These are phyloP conservation scores for Drosophila bocki DNA, from an alignment of 1,140 invertebrate genomes.

Conservation along the genomic window DNA sequence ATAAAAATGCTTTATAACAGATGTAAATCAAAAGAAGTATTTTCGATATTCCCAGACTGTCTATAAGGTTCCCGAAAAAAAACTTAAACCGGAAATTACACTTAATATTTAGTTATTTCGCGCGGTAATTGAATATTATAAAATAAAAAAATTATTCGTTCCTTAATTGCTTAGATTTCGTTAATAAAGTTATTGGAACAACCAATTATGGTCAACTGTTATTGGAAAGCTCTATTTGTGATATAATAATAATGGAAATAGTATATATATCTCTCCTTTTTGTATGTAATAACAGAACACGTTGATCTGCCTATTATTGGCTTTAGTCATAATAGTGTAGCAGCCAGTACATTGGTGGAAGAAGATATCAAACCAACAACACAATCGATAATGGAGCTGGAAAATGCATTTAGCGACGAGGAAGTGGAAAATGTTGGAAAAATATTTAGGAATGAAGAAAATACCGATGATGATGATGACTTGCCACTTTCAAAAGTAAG, in stretches of 20 bases:
- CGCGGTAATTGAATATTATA: too few species aligned
- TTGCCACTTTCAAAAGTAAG: conserved; percentile 90
- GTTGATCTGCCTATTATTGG: conserved; percentile 35
- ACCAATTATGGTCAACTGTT: conserved; percentile 1
- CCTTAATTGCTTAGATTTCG: not conserved
- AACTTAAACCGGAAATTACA: too few species aligned
- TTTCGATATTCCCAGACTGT: too few species aligned
- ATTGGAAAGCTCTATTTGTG: not conserved
- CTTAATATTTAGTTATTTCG: too few species aligned
- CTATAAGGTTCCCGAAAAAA: too few species aligned
- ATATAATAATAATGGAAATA: not conserved
- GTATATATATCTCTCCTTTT: not conserved
- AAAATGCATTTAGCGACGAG: conserved; percentile 92
- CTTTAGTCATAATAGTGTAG: conserved; percentile 30
- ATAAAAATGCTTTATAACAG: too few species aligned
- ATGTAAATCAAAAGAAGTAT: too few species aligned
- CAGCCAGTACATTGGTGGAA: conserved; percentile 44
- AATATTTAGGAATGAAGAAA: conserved; percentile 87
- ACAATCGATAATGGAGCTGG: conserved; percentile 48
- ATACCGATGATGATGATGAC: conserved; percentile 95
- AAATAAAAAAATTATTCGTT: too few species aligned
- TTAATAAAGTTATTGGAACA: not conserved
- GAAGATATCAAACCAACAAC: conserved; percentile 59
- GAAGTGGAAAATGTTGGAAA: conserved; percentile 88
- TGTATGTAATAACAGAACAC: conserved; percentile 41